A percentile compares a stretch with the other conserved stretches of the same genome.
Conservation (phyloP, 2,797 vertebrate genomes). For the Fratercula arctica region DNA sequence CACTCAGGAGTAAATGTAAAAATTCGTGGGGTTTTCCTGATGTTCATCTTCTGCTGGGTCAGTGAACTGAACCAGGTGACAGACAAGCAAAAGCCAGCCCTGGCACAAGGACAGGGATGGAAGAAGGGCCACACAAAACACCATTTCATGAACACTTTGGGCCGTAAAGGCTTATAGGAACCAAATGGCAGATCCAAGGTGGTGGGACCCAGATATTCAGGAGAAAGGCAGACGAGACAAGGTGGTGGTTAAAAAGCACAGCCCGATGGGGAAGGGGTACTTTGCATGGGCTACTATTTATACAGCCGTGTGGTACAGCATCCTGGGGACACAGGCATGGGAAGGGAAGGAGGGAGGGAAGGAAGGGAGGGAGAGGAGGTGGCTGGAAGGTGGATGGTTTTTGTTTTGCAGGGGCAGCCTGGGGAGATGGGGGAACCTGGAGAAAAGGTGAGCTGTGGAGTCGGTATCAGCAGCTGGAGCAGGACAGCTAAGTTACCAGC, state of each 20-base stretch:
- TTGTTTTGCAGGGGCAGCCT: constrained; percentile 78
- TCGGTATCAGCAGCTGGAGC: background rate
- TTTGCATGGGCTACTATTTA: background rate
- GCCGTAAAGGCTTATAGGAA: background rate
- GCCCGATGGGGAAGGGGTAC: fast-evolving
- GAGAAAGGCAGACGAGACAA: background rate
- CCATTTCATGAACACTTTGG: fast-evolving
- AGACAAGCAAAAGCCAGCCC: background rate
- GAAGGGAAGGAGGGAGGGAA: no score
- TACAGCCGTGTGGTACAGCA: background rate
- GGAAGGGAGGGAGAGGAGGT: background rate
- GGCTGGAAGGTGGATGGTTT: background rate
- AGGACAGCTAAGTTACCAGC: background rate
- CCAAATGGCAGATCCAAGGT: background rate
- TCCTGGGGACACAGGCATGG: no score
- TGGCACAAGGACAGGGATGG: fast-evolving
- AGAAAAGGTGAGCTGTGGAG: constrained; percentile 76
- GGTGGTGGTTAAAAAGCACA: background rate
- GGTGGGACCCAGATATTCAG: background rate
- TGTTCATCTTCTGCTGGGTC: background rate
- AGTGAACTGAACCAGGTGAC: background rate
- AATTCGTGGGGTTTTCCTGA: fast-evolving
- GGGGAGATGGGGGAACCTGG: constrained; percentile 81
- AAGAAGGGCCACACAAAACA: background rate
- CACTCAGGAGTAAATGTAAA: fast-evolving